These are phyloP conservation scores for Orthosia gracilis DNA, from an alignment of 2,888 invertebrate genomes.

Conservation along the genomic window DNA sequence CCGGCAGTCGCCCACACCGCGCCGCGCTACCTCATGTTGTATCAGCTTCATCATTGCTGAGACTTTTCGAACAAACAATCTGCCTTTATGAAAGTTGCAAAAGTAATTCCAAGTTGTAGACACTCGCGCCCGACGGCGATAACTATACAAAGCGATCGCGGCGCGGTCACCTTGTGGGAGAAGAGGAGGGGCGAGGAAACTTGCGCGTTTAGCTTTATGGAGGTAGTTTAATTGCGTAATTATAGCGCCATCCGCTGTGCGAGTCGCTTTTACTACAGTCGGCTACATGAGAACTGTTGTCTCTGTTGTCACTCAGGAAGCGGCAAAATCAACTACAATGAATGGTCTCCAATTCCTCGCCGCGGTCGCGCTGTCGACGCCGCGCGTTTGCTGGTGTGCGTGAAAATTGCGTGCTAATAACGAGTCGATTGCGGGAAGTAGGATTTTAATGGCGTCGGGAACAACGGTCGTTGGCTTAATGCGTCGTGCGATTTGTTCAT, in stretches of 20 bases:
- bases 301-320: neutral
- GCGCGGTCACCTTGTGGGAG: neutral
- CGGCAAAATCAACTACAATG: neutral
- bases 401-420: conserved; percentile 21
- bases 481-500: conserved; percentile 6
- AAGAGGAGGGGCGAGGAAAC: neutral
- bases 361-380: neutral
- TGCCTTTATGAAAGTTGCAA: conserved; percentile 17
- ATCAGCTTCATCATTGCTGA: neutral
- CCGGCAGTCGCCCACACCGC: neutral
- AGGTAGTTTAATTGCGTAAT: conserved; percentile 31
- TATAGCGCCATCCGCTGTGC: conserved; percentile 17
- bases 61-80: conserved; percentile 9
- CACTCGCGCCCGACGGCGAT: conserved; percentile 16
- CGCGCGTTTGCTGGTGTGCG: neutral
- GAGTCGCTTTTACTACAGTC: neutral
- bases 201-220: conserved; percentile 19
- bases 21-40: neutral
- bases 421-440: conserved; percentile 24
- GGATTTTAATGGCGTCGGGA: conserved; percentile 13
- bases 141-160: conserved; percentile 21
- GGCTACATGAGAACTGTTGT: neutral
- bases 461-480: conserved; percentile 15
- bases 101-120: conserved; percentile 29
- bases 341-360: neutral